These are phyloP conservation scores for Atherix ibis DNA, from an alignment of 2,888 invertebrate genomes.

Conservation along the genomic window DNA sequence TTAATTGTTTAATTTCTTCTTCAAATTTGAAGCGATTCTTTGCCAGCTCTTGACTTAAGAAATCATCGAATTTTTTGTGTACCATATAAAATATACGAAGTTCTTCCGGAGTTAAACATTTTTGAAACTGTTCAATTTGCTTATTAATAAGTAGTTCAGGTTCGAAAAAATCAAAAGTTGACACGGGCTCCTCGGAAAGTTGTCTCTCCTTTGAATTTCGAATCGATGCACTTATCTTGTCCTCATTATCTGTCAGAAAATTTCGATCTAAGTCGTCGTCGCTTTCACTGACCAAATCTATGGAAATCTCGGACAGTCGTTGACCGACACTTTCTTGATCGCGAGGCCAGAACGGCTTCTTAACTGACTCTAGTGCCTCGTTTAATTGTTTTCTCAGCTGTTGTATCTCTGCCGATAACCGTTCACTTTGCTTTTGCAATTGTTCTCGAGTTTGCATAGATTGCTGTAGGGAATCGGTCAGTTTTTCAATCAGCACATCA, in stretches of 20 bases:
- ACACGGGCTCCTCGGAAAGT: background rate
- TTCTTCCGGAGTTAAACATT: constrained; percentile 26
- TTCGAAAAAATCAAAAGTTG: constrained; percentile 5
- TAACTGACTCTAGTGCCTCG: constrained; percentile 31
- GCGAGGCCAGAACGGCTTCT: constrained; percentile 18
- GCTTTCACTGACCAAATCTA: constrained; percentile 31
- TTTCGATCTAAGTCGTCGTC: constrained; percentile 29
- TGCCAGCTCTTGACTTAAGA: constrained; percentile 38
- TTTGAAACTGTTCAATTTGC: constrained; percentile 30
- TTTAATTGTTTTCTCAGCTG: constrained; percentile 34
- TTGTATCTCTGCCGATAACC: constrained; percentile 43
- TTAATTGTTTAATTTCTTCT: constrained; percentile 22
- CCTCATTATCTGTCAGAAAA: constrained; percentile 22
- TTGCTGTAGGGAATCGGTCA: constrained; percentile 53
- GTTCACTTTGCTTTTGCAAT: constrained; percentile 43
- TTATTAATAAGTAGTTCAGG: constrained; percentile 26
- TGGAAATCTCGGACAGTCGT: constrained; percentile 31
- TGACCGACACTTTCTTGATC: constrained; percentile 29
- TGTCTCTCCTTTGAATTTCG: constrained; percentile 24
- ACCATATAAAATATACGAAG: constrained; percentile 31
- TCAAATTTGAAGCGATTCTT: constrained; percentile 30
- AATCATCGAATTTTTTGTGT: constrained; percentile 40
- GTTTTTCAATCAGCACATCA: constrained; percentile 53
- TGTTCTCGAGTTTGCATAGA: constrained; percentile 45
- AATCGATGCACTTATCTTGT: constrained; percentile 20